Conservation (phyloP, 1,140 invertebrate genomes). For the Macrobrachium nipponense region DNA sequence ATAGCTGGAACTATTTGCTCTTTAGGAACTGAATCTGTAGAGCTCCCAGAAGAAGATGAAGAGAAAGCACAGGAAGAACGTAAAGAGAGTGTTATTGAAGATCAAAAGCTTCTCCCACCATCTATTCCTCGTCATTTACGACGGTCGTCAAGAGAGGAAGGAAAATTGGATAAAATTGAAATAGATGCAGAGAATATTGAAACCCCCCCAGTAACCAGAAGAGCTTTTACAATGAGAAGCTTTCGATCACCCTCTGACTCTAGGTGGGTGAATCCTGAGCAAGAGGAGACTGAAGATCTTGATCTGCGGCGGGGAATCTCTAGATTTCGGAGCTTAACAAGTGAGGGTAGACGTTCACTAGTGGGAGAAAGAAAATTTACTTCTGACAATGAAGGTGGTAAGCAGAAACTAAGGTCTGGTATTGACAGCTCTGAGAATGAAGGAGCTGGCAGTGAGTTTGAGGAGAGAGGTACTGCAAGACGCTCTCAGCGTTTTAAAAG, state of each 20-base stretch:
- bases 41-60: conserved; percentile 39
- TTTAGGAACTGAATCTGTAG: conserved; percentile 50
- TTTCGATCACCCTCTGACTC: conserved; percentile 57
- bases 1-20: conserved; percentile 64
- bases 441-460: conserved; percentile 49
- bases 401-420: conserved; percentile 7
- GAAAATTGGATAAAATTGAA: conserved; percentile 79
- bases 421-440: conserved; percentile 58
- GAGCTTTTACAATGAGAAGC: conserved; percentile 72
- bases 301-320: conserved; percentile 37
- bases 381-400: background rate
- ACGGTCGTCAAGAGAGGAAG: conserved; percentile 63
- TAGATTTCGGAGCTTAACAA: conserved; percentile 52
- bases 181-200: conserved; percentile 92
- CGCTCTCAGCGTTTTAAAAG: conserved; percentile 57
- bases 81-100: conserved; percentile 31
- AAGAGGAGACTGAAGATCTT: conserved; percentile 39
- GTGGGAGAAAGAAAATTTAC: conserved; percentile 31
- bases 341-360: conserved; percentile 48
- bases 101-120: conserved; percentile 66
- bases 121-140: conserved; percentile 67
- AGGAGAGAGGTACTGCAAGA: conserved; percentile 51
- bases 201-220: conserved; percentile 84
- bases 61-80: conserved; percentile 35
- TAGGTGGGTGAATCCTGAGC: conserved; percentile 11